A percentile compares a stretch with the other conserved stretches of the same genome.
Evolutionary conservation across 2,888 invertebrate genomes (phyloP).

Genomic region (Cryptocephalus moraei): DNA sequence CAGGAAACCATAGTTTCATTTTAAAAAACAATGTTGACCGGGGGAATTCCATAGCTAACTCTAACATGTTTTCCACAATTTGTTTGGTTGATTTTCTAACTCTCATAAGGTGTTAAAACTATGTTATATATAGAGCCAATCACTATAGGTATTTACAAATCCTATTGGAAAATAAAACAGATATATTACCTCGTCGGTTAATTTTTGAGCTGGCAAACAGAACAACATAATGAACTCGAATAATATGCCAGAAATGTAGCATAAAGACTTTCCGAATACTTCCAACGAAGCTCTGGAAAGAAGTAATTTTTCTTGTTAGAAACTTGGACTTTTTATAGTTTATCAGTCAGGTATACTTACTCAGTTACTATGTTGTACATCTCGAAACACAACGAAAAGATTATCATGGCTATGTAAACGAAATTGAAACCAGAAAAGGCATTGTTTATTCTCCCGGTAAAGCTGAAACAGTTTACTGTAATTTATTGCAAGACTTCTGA

Average conservation of each 20-base stretch:
- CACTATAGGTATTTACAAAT: no score
- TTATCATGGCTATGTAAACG: background rate
- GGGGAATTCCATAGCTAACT: no score
- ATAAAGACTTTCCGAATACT: background rate
- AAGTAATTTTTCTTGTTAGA: background rate
- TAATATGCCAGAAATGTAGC: background rate
- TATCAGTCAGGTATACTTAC: background rate
- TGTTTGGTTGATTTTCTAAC: no score
- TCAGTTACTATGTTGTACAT: background rate
- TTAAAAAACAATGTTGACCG: no score
- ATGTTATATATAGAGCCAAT: no score
- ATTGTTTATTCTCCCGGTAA: background rate
- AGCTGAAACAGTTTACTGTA: background rate
- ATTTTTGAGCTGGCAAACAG: background rate
- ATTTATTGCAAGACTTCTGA: background rate
- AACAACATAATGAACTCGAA: background rate
- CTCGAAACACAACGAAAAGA: background rate
- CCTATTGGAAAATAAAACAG: no score
- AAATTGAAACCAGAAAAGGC: background rate
- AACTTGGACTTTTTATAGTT: background rate
- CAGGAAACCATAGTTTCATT: no score
- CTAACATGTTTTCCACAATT: no score
- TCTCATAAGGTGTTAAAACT: no score
- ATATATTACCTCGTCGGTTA: background rate
- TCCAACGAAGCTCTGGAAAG: background rate